Percentiles rank a stretch among this genome's conserved stretches.
Evolutionary conservation across 2,113 vertebrate genomes (phyloP).

Genomic region (Lathamus discolor): DNA sequence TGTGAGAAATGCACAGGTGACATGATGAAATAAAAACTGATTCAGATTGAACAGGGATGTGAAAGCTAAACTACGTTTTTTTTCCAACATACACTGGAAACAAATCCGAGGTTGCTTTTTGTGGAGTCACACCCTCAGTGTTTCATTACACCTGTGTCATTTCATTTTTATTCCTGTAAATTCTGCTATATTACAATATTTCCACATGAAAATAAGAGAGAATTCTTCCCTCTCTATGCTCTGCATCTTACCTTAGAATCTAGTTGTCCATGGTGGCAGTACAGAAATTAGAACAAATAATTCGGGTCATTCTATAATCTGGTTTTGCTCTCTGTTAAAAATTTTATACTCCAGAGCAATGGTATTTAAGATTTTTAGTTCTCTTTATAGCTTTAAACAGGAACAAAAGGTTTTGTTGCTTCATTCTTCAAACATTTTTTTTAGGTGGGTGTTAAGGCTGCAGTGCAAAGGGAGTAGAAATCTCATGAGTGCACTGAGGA

Average conservation of each 20-base stretch:
- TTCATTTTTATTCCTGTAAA: not conserved
- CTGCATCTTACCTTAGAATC: not conserved
- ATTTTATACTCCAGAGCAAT: not conserved
- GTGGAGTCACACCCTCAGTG: not conserved
- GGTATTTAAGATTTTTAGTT: not conserved
- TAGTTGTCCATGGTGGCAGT: not conserved
- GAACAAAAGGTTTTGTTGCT: not conserved
- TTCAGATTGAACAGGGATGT: not conserved
- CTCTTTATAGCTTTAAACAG: not conserved
- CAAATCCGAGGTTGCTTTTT: not conserved
- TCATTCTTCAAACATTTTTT: not conserved
- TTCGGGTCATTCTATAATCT: not conserved
- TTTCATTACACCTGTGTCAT: not conserved
- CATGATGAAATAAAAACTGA: not conserved
- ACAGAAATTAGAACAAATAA: not conserved
- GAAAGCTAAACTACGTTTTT: not conserved
- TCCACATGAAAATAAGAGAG: not conserved
- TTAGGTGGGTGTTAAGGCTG: conserved; percentile 79
- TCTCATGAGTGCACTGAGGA: conserved; percentile 74
- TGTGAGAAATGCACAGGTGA: not conserved
- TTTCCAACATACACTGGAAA: not conserved
- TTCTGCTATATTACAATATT: not conserved
- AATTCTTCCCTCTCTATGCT: not conserved
- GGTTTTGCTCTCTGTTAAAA: not conserved
- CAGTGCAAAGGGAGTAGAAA: conserved; percentile 78